A percentile compares a stretch with the other conserved stretches of the same genome.
phyloP scores from a whole-genome alignment of 2,113 vertebrate species.

The Solenodon paradoxus region DNA sequence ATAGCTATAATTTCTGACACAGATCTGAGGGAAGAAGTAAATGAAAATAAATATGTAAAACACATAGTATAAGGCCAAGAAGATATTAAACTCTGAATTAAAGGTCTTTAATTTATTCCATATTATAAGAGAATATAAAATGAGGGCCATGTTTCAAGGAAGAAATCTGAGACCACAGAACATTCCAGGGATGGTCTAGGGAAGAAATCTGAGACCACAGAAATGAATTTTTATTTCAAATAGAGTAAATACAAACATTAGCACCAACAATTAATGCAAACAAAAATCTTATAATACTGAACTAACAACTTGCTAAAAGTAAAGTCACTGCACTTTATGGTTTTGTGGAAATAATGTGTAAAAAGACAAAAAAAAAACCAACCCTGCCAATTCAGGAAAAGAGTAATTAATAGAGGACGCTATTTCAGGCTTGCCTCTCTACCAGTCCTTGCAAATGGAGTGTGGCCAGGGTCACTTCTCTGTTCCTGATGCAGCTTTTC shows the following conservation, averaged over 20 bases:
- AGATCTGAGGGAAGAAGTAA: not conserved
- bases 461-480: not conserved
- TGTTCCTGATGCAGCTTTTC: not conserved
- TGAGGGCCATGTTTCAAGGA: not conserved
- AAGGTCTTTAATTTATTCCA: not conserved
- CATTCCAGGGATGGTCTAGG: not conserved
- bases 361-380: too few relatives aligned
- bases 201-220: not conserved
- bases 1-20: not conserved
- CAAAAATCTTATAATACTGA: not conserved
- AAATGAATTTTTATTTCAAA: not conserved
- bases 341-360: not conserved
- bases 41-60: not conserved
- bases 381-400: not conserved
- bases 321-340: not conserved
- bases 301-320: not conserved
- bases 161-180: not conserved
- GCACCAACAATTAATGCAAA: not conserved
- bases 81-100: not conserved
- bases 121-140: not conserved
- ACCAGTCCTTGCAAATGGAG: not conserved
- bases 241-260: not conserved
- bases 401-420: not conserved
- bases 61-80: not conserved
- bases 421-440: not conserved